Evolutionary conservation across 2,113 vertebrate genomes (phyloP).

Genomic region (Ciconia stormi): DNA sequence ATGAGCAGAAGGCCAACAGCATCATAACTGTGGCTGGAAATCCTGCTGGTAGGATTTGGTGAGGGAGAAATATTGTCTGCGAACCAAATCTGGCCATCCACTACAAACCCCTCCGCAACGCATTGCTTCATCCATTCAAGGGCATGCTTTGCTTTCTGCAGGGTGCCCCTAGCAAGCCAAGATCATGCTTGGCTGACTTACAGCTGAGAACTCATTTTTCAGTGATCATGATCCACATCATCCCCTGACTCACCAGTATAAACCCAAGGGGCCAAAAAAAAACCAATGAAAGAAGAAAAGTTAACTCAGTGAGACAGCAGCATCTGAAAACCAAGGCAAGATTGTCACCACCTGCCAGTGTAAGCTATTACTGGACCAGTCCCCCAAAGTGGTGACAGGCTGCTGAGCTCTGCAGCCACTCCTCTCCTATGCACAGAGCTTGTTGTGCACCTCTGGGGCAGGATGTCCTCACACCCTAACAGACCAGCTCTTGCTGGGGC

Average conservation of each 20-base stretch:
- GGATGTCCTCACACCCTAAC: not conserved
- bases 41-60: not conserved
- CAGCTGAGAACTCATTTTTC: not conserved
- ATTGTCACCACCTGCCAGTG: not conserved
- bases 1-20: not conserved
- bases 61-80: not conserved
- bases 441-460: not conserved
- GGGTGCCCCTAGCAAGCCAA: not conserved
- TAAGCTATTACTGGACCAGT: not conserved
- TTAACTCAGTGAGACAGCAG: not conserved
- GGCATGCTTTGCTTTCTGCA: not conserved
- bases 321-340: not conserved
- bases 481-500: not conserved
- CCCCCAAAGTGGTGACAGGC: not conserved
- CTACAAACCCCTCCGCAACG: not conserved
- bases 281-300: not conserved
- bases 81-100: not conserved
- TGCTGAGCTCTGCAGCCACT: not conserved
- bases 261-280: not conserved
- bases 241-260: not conserved
- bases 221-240: not conserved
- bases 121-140: not conserved
- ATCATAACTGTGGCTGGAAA: not conserved
- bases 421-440: not conserved
- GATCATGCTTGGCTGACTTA: not conserved